Percentiles rank a stretch among this genome's conserved stretches.
Conservation (phyloP, 2,797 vertebrate genomes). For the Cryptoblepharus egeriae region DNA sequence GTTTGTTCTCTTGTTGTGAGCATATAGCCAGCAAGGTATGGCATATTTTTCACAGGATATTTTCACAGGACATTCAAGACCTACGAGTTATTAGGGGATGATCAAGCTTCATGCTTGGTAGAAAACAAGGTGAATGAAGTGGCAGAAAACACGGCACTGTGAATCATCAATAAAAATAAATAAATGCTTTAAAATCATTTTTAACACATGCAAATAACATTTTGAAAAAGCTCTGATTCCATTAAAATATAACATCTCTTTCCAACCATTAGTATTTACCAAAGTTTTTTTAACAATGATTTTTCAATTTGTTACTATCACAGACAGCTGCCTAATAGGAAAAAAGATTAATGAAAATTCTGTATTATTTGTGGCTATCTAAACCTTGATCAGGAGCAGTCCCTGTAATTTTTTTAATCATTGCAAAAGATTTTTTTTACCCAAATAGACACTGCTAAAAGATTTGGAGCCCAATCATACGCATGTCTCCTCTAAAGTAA, state of each 20-base stretch:
- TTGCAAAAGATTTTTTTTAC: constrained; percentile 3
- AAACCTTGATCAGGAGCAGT: constrained; percentile 38
- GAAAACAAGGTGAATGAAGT: not conserved
- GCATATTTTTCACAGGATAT: no score
- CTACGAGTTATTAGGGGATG: no score
- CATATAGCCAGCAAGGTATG: no score
- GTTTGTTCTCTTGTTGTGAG: no score
- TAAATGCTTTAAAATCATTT: no score
- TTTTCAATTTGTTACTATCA: constrained; percentile 30
- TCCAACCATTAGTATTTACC: not conserved
- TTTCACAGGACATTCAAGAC: no score
- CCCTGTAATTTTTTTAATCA: not conserved
- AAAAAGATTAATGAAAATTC: constrained; percentile 49
- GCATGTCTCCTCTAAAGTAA: no score
- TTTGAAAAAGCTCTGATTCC: not conserved
- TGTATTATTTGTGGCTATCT: constrained; percentile 27
- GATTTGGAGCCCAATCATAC: no score
- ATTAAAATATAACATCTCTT: not conserved
- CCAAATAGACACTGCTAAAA: constrained; percentile 16
- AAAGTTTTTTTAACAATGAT: not conserved
- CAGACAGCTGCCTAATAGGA: constrained; percentile 43
- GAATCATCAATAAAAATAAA: not conserved
- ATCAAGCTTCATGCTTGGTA: not conserved
- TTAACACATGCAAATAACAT: not conserved
- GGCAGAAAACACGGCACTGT: not conserved